phyloP scores from a whole-genome alignment of 2,113 vertebrate genomes.

The Clarias batrachus region DNA sequence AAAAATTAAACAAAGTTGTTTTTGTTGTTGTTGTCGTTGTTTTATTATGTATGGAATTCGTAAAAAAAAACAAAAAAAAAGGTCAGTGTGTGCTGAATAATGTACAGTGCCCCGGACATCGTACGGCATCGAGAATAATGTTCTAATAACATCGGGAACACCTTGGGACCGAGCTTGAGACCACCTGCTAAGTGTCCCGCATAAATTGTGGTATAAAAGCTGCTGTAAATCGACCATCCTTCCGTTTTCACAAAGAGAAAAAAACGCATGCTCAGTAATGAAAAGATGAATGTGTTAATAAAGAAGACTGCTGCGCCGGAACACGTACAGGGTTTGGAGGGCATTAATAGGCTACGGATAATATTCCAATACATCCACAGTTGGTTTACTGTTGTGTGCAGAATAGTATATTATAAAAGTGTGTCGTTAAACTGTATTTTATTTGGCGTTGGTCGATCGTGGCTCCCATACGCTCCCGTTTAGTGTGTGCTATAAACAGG shows the following conservation, averaged over 20 bases:
- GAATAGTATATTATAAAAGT: neutral
- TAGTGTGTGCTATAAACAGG: slow-evolving; percentile 11
- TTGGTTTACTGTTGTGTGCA: neutral
- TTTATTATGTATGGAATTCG: neutral
- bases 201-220: slow-evolving; percentile 13
- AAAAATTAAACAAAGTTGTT: neutral
- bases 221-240: neutral
- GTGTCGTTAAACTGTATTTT: neutral
- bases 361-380: neutral
- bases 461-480: neutral
- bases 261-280: slow-evolving; percentile 1
- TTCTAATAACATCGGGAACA: slow-evolving; percentile 21
- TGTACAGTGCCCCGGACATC: neutral
- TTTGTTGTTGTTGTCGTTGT: neutral
- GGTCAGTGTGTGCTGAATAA: neutral
- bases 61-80: neutral
- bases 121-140: slow-evolving; percentile 6
- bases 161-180: slow-evolving; percentile 3
- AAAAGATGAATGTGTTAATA: slow-evolving; percentile 30
- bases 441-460: neutral
- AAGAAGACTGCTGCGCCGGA: slow-evolving; percentile 10
- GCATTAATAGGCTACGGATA: neutral
- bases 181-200: slow-evolving; percentile 3
- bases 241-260: neutral
- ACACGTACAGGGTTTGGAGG: neutral